Base-by-base conservation (phyloP, 2,797 vertebrate species). In the Anolis apletophallus region DNA sequence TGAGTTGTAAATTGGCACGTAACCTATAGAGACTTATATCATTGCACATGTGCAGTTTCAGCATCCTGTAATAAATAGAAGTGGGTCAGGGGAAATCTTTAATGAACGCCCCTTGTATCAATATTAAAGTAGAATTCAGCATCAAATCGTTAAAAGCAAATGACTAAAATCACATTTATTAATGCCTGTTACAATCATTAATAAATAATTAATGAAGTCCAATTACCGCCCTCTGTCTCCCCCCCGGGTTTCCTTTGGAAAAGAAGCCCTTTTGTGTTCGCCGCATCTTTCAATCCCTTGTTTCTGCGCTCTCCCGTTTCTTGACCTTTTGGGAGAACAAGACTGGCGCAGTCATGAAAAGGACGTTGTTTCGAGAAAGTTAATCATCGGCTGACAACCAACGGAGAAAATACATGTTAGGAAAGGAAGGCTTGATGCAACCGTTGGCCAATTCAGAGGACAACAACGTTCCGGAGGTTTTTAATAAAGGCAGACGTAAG, bases 311-410 rank as follows among this genome's bases (percentile, higher is more conserved):
- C 81, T 76, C 78, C 36, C 1, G n/a, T 50, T 81, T 81, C 81
- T 68, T 82, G 83, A 86, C 88, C 86, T 91, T 84, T 86, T 29
- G 0, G 61, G 32, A 87, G 85, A 88, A 77, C 72, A 85, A 52
- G 73, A 83, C 78, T 85, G 86, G 83, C 68, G 64, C 90, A 84
- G 87, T 55, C 59, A 75, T 88, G 86, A 89, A 85, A 85, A 54
- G 40, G 61, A 85, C 23, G 55, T n/a, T 87, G 23, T 86, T 92
- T 32, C n/a, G 85, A 79, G 83, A 86, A 90, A 3, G 55, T 9
- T 0, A 71, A 8, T 78, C 36, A 79, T 0, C 59, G 36, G 80
- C 64, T 75, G 67, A 84, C 80, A 52, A 55, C 5, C 67, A 71
- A 26, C 40, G 64, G 67, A 77, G 88, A 79, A 81, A 32, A 67